Base-by-base conservation (phyloP, 35 echinoderm and acorn worm species). In the Antedon bifida region DNA sequence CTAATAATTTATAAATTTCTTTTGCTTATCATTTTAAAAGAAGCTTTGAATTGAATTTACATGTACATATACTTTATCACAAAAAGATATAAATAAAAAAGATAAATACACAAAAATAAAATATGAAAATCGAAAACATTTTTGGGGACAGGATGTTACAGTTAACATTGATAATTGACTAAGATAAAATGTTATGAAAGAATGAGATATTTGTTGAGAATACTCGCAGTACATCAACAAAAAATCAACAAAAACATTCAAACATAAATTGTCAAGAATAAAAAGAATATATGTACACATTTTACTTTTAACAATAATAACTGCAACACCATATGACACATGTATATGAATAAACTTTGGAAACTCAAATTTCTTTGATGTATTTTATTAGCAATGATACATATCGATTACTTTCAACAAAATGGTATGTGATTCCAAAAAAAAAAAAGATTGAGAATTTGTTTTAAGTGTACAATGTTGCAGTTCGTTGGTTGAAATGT, bases 31-130 rank as follows among this genome's bases (percentile, higher is more conserved):
- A n/a, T n/a, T n/a, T n/a, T n/a, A n/a, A n/a, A n/a, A n/a, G n/a
- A n/a, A n/a, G n/a, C n/a, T n/a, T n/a, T n/a, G n/a, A 8, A 64
- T 64, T 64, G 51, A 64, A 26, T 11, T 23, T 23, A 64, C 51
- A 64, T 64, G 51, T 64, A 64, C 51, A 64, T 64, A 64, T 64
- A 64, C 51, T 64, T 64, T 64, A 64, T 64, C 51, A 64, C 51
- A 64, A 4, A 42, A 42, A 42, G 38, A 14, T 7, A 42, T 14
- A 14, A 42, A 42, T 64, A 16, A 26, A 64, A 64, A 44, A 44
- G 5, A 64, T 26, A 64, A 8, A 64, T 2, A 64, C 9, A 64
- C 9, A 64, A 64, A 21, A 21, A 23, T 64, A 2, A 64, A 7
- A 64, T 11, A 64, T 11, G 1, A 64, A 7, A 64, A 64, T 11